These are phyloP conservation scores for Tympanuchus pallidicinctus DNA, from an alignment of 2,113 vertebrate genomes.

Conservation along the genomic window DNA sequence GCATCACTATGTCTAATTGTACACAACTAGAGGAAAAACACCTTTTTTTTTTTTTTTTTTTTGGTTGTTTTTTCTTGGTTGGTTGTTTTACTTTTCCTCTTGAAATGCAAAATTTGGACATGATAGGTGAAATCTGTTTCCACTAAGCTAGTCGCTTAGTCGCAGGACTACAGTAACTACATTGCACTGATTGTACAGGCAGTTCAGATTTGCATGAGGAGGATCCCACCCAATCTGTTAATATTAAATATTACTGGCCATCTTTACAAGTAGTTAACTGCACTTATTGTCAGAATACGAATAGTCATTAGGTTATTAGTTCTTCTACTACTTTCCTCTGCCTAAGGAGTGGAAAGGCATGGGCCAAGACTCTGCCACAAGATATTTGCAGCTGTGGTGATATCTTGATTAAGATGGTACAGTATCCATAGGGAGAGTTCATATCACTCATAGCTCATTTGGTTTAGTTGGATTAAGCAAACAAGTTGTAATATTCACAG, in stretches of 20 bases:
- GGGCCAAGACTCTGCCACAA: background rate
- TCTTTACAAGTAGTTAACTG: background rate
- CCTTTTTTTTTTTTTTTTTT: too few relatives aligned
- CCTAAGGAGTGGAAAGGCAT: background rate
- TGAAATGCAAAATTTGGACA: background rate
- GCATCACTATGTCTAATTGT: background rate
- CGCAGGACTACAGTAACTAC: background rate
- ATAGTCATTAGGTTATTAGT: background rate
- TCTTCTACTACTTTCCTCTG: background rate
- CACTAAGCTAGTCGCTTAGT: background rate
- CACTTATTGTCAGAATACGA: background rate
- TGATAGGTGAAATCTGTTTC: background rate
- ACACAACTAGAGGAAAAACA: background rate
- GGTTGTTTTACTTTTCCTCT: background rate
- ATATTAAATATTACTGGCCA: background rate
- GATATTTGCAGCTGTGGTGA: background rate
- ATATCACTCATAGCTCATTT: background rate
- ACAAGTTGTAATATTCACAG: background rate
- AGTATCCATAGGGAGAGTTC: background rate
- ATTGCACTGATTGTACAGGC: background rate
- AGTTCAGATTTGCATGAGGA: background rate
- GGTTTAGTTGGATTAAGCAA: background rate
- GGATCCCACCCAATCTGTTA: background rate
- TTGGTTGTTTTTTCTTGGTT: too few relatives aligned
- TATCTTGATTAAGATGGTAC: background rate